Percentiles rank a stretch among this genome's conserved stretches.
These are phyloP conservation scores for Ophioninae sp. DNA, from an alignment of 2,888 invertebrate species.

Conservation along the genomic window DNA sequence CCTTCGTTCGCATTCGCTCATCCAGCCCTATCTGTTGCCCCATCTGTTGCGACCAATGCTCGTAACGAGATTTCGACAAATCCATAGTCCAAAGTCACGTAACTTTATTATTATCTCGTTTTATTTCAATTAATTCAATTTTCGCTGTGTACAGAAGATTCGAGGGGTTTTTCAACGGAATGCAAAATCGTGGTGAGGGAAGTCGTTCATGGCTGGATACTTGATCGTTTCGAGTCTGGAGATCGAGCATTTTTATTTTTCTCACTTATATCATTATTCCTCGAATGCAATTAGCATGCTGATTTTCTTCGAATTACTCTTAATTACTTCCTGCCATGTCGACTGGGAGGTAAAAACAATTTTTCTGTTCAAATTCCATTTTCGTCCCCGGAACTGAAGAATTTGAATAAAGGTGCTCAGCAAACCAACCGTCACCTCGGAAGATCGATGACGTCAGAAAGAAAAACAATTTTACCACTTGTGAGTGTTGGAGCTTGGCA, in stretches of 20 bases:
- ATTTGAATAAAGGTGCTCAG: neutral
- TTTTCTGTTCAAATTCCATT: neutral
- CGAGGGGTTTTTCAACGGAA: neutral
- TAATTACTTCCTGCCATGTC: slow-evolving; percentile 69
- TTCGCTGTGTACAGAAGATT: slow-evolving; percentile 10
- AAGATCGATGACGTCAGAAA: neutral
- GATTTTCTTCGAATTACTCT: slow-evolving; percentile 72
- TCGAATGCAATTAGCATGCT: slow-evolving; percentile 70
- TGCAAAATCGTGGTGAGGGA: neutral
- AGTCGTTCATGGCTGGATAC: neutral
- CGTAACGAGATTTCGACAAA: slow-evolving; percentile 20
- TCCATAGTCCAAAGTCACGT: slow-evolving; percentile 13
- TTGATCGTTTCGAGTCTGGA: neutral
- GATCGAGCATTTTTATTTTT: slow-evolving; percentile 36
- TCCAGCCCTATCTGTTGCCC: neutral
- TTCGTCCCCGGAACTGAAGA: neutral
- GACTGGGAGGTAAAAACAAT: slow-evolving; percentile 30
- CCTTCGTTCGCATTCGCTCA: slow-evolving; percentile 36
- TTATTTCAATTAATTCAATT: slow-evolving; percentile 5
- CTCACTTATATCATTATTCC: slow-evolving; percentile 55
- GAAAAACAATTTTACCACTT: neutral
- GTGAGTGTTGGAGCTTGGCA: neutral
- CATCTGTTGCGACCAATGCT: slow-evolving; percentile 60
- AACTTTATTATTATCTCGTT: slow-evolving; percentile 47
- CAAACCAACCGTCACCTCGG: neutral